Conservation (phyloP, 2,113 vertebrate species). For the Trichechus manatus region DNA sequence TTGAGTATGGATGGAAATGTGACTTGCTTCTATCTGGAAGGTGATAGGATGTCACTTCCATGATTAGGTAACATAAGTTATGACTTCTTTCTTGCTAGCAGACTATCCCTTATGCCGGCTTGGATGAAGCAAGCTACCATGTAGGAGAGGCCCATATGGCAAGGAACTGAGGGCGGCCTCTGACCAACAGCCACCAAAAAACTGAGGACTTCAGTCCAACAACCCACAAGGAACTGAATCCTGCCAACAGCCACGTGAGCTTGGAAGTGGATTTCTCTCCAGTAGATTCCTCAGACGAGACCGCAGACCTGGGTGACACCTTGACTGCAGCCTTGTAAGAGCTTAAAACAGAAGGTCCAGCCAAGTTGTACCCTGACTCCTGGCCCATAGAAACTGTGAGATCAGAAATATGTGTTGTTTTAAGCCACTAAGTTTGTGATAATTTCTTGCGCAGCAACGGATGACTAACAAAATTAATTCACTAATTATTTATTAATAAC, state of each 20-base stretch:
- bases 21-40: neutral
- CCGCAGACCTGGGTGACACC: too few species aligned
- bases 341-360: neutral
- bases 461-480: neutral
- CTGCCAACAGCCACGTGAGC: neutral
- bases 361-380: neutral
- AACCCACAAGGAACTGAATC: neutral
- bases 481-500: neutral
- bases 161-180: neutral
- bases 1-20: neutral
- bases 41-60: neutral
- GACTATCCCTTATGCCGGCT: neutral
- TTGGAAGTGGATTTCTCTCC: neutral
- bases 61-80: neutral
- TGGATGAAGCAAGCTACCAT: neutral
- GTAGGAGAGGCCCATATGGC: neutral
- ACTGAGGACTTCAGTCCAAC: neutral
- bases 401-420: neutral
- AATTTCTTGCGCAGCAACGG: neutral
- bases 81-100: neutral
- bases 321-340: neutral
- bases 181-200: neutral
- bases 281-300: neutral
- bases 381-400: neutral
- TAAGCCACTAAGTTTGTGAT: neutral